These are phyloP conservation scores for Lasioglossum morio DNA, from an alignment of 2,888 invertebrate species.

Conservation along the genomic window DNA sequence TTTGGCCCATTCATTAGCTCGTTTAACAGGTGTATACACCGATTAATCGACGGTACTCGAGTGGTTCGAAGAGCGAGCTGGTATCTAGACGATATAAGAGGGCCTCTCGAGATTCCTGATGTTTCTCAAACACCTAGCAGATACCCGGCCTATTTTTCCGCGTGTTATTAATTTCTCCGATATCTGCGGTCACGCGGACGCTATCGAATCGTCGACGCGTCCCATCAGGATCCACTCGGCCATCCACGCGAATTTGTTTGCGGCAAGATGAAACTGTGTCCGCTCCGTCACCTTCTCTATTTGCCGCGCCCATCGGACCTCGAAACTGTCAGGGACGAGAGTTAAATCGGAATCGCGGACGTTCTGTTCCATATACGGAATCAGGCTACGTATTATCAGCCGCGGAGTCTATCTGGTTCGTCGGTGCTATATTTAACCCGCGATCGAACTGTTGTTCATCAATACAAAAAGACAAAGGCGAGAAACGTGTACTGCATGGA, in stretches of 20 bases:
- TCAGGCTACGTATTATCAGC: constrained; percentile 31
- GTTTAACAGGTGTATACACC: not conserved
- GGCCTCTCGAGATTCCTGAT: not conserved
- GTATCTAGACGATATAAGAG: not conserved
- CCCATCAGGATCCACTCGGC: constrained; percentile 22
- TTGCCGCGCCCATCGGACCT: constrained; percentile 18
- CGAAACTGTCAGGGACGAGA: constrained; percentile 37
- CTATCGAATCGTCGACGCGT: constrained; percentile 36
- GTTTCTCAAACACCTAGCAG: not conserved
- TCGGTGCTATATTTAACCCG: constrained; percentile 36
- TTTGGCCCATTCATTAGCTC: not conserved
- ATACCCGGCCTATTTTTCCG: constrained; percentile 35
- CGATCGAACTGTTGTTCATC: constrained; percentile 18
- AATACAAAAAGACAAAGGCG: constrained; percentile 12
- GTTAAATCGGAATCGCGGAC: constrained; percentile 56
- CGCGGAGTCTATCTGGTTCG: constrained; percentile 29
- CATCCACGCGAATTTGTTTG: constrained; percentile 38
- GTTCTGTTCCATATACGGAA: constrained; percentile 37
- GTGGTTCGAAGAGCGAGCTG: not conserved
- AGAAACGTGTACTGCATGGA: not conserved
- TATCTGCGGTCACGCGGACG: constrained; percentile 31
- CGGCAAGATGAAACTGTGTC: constrained; percentile 39
- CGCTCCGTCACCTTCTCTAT: constrained; percentile 22
- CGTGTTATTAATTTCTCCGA: constrained; percentile 57
- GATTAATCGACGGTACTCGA: not conserved